Percentiles rank a stretch among this genome's conserved stretches.
Evolutionary conservation across 2,797 vertebrate species (phyloP).

Genomic region (Hyperoplus lanceolatus): DNA sequence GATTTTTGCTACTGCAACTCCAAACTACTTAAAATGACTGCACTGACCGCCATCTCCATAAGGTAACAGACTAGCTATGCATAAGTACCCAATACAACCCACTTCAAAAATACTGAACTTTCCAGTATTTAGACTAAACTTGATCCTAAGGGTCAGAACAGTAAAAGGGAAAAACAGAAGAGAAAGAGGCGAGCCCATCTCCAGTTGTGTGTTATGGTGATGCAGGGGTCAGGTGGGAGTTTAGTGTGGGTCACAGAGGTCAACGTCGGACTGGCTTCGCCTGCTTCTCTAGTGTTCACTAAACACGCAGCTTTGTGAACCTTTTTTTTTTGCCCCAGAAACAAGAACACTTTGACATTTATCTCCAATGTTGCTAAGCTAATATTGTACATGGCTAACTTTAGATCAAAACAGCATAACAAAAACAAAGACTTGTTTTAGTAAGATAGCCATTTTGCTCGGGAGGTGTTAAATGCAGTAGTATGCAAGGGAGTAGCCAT

Average conservation of each 20-base stretch:
- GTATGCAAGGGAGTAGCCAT: conserved; percentile 78
- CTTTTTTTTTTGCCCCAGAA: conserved; percentile 67
- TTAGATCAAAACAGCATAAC: conserved; percentile 65
- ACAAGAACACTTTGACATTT: conserved; percentile 67
- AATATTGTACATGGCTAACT: conserved; percentile 27
- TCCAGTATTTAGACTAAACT: not conserved
- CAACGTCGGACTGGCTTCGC: conserved; percentile 63
- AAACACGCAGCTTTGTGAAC: conserved; percentile 83
- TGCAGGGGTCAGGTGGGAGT: conserved; percentile 31
- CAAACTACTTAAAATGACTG: too few species aligned
- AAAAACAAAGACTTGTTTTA: conserved; percentile 75
- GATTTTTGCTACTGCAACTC: too few species aligned
- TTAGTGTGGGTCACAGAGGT: conserved; percentile 51
- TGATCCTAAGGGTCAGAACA: conserved; percentile 15
- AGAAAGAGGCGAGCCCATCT: conserved; percentile 73
- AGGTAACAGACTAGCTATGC: too few species aligned
- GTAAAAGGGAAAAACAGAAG: conserved; percentile 50
- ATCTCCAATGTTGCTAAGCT: conserved; percentile 42
- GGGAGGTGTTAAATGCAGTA: conserved; percentile 78
- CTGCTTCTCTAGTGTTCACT: conserved; percentile 65
- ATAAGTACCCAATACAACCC: too few species aligned
- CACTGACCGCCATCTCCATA: too few species aligned
- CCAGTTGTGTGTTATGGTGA: conserved; percentile 50
- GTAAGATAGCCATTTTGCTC: conserved; percentile 72
- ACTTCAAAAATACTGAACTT: too few species aligned